phyloP scores from a whole-genome alignment of 2,113 vertebrate species.

The Poeciliopsis occidentalis region DNA sequence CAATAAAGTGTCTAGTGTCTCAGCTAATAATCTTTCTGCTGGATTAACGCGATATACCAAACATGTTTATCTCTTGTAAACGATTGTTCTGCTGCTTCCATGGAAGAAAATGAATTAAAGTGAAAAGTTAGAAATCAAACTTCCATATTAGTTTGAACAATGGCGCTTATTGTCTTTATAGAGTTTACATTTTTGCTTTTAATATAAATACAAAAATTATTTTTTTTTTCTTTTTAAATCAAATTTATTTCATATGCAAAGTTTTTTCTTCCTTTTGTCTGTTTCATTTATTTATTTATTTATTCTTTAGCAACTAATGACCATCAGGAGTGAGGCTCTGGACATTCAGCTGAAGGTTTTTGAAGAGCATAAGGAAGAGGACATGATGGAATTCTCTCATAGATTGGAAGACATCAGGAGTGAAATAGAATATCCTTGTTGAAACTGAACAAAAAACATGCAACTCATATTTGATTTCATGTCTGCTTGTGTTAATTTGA shows the following conservation, averaged over 20 bases:
- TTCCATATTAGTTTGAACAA: constrained; percentile 38
- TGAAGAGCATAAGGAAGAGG: constrained; percentile 96
- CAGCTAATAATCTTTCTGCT: constrained; percentile 50
- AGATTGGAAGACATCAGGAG: constrained; percentile 92
- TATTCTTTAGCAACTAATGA: constrained; percentile 67
- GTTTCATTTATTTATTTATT: constrained; percentile 2
- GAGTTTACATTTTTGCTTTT: constrained; percentile 2
- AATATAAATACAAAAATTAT: not conserved
- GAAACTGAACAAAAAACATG: constrained; percentile 1
- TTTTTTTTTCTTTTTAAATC: constrained; percentile 1
- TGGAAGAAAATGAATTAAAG: constrained; percentile 48
- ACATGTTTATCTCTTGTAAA: constrained; percentile 58
- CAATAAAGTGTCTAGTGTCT: constrained; percentile 53
- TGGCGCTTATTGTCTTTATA: constrained; percentile 13
- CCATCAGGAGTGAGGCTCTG: constrained; percentile 89
- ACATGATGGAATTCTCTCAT: constrained; percentile 94
- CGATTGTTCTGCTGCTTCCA: constrained; percentile 36
- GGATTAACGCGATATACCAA: constrained; percentile 46
- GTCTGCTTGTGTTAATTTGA: constrained; percentile 12
- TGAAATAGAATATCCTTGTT: constrained; percentile 97
- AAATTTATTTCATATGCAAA: constrained; percentile 7
- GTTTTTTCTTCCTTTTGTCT: not conserved
- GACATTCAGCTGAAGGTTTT: constrained; percentile 98
- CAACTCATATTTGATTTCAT: constrained; percentile 1
- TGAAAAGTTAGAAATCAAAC: constrained; percentile 11